A percentile compares a stretch with the other conserved stretches of the same genome.
Conservation (phyloP, 2,113 vertebrate genomes). For the Thryonomys swinderianus region DNA sequence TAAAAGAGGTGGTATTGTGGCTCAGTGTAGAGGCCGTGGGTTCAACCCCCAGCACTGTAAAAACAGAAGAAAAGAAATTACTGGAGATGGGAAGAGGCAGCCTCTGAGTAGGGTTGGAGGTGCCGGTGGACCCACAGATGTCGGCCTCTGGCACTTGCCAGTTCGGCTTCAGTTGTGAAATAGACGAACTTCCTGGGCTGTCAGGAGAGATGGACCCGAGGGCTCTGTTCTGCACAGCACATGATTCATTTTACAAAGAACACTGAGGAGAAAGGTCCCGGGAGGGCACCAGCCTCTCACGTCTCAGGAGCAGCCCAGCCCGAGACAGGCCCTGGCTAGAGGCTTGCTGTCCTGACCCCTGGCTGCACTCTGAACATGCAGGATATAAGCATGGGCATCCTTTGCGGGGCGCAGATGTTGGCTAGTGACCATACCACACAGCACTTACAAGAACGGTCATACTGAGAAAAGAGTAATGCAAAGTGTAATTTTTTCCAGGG, state of each 20-base stretch:
- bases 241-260: not conserved
- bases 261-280: not conserved
- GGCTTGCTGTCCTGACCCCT: no score
- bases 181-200: not conserved
- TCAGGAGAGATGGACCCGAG: fast-evolving
- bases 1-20: not conserved
- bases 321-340: no score
- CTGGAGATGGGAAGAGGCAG: not conserved
- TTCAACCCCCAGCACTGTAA: not conserved
- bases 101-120: not conserved
- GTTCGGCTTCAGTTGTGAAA: not conserved
- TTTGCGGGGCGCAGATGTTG: not conserved
- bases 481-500: not conserved
- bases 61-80: not conserved
- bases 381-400: not conserved
- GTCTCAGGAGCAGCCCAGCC: no score
- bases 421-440: not conserved
- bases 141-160: not conserved
- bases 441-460: not conserved
- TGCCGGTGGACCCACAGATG: not conserved
- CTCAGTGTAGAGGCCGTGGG: not conserved
- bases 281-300: not conserved
- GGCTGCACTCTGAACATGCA: not conserved
- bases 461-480: not conserved
- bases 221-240: not conserved